These are phyloP conservation scores for Enteromius argenteus DNA, from an alignment of 2,797 vertebrate species.

Conservation along the genomic window DNA sequence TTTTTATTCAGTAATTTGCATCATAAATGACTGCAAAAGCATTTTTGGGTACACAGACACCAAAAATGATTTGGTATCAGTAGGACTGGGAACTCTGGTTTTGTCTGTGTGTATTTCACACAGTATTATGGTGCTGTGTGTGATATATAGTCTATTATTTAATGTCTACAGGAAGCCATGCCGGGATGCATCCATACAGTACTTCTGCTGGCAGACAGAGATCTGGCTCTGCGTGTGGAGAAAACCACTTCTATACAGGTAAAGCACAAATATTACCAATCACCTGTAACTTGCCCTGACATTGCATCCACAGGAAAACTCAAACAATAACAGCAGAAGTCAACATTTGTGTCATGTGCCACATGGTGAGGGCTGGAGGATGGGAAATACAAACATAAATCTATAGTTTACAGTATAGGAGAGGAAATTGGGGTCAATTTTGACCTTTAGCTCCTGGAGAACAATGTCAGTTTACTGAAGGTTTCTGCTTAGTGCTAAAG, in stretches of 20 bases:
- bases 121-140: conserved; percentile 5
- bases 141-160: conserved; percentile 32
- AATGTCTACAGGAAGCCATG: conserved; percentile 75
- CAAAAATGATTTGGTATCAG: neutral
- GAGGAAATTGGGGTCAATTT: neutral
- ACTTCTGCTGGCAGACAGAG: conserved; percentile 83
- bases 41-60: neutral
- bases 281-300: neutral
- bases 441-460: neutral
- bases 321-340: neutral
- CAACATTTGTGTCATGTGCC: neutral
- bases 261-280: conserved; percentile 48
- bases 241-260: conserved; percentile 84
- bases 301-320: neutral
- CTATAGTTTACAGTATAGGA: neutral
- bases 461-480: conserved; percentile 17
- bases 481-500: neutral
- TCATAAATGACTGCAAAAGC: neutral
- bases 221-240: conserved; percentile 76
- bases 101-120: neutral
- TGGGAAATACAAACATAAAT: neutral
- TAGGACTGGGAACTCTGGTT: neutral
- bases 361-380: neutral
- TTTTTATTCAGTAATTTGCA: neutral
- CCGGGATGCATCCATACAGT: conserved; percentile 83